Evolutionary conservation across 2,113 vertebrate species (phyloP).

Genomic region (Notiomystis cincta): DNA sequence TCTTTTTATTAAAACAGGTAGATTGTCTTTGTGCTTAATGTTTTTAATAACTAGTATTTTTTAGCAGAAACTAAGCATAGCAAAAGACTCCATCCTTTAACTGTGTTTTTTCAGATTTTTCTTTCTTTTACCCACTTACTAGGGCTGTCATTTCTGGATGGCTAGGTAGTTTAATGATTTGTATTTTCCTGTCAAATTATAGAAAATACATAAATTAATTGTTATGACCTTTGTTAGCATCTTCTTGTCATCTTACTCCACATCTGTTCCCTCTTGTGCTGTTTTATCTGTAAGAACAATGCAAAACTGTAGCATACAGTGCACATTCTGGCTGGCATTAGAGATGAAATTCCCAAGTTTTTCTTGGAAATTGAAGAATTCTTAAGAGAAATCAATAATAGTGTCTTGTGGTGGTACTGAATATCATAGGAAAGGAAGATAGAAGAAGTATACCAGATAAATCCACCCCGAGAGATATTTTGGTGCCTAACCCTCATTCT

Average conservation of each 20-base stretch:
- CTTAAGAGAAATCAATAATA: neutral
- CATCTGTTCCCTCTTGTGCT: neutral
- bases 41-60: neutral
- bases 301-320: neutral
- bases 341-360: neutral
- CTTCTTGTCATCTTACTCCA: neutral
- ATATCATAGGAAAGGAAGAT: neutral
- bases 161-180: neutral
- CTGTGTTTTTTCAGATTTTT: neutral
- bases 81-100: neutral
- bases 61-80: neutral
- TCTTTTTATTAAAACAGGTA: neutral
- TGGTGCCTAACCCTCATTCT: neutral
- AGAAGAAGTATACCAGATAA: neutral
- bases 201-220: neutral
- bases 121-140: neutral
- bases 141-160: neutral
- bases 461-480: neutral
- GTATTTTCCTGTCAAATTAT: neutral
- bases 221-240: neutral
- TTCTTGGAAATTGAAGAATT: neutral
- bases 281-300: neutral
- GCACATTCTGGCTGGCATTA: neutral
- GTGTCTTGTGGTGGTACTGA: neutral
- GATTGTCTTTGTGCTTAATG: neutral